These are phyloP conservation scores for Pangasius krempfi DNA, from an alignment of 2,797 vertebrate genomes.

Conservation along the genomic window DNA sequence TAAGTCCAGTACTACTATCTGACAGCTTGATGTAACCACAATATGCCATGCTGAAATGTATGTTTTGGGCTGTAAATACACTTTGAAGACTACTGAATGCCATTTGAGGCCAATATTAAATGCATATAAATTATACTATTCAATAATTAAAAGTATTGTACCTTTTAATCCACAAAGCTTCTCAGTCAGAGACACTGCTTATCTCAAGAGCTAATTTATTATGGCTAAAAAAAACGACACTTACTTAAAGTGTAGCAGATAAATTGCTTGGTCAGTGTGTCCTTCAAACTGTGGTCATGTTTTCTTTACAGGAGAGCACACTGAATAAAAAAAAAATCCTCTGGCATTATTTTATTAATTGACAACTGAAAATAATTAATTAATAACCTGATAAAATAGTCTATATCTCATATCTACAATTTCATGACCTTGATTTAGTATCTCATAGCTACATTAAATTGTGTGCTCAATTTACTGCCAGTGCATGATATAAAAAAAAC, in stretches of 20 bases:
- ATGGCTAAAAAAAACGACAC: background rate
- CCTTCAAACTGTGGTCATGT: no score
- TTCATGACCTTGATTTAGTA: background rate
- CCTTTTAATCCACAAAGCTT: background rate
- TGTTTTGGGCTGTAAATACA: background rate
- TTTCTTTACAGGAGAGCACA: background rate
- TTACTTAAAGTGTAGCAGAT: background rate
- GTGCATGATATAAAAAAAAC: background rate
- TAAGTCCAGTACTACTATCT: background rate
- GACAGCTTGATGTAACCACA: background rate
- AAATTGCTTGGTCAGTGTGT: background rate
- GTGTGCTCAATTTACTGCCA: background rate
- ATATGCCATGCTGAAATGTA: background rate
- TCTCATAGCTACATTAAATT: background rate
- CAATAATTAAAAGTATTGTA: background rate
- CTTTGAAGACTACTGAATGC: background rate
- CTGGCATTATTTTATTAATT: background rate
- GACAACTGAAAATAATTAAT: background rate
- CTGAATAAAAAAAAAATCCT: background rate
- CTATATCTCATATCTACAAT: background rate
- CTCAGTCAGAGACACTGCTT: background rate
- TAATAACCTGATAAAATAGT: background rate
- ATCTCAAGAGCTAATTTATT: background rate
- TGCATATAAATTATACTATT: background rate
- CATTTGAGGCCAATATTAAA: background rate